Percentiles rank a stretch among this genome's conserved stretches.
These are phyloP conservation scores for Eilema griseolum DNA, from an alignment of 2,888 invertebrate species.

Conservation along the genomic window DNA sequence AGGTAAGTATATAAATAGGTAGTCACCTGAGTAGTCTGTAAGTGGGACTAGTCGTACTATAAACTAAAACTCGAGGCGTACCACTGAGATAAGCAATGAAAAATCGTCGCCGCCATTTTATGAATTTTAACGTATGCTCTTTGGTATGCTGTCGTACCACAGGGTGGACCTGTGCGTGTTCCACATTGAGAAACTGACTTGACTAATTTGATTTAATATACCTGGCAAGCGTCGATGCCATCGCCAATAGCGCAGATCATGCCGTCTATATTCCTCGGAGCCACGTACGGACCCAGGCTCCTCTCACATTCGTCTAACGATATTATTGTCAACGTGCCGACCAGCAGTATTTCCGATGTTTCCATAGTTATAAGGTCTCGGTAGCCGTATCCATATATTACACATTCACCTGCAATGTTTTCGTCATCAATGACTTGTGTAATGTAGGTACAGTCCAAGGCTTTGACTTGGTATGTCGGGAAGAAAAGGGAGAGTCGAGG, in stretches of 20 bases:
- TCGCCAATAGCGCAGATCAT: slow-evolving; percentile 81
- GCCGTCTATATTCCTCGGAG: slow-evolving; percentile 69
- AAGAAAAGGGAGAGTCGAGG: too few relatives aligned
- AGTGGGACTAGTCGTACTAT: not conserved
- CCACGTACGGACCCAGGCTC: slow-evolving; percentile 66
- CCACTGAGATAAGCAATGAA: too few relatives aligned
- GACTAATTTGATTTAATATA: too few relatives aligned
- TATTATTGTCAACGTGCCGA: slow-evolving; percentile 67
- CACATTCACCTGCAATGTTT: slow-evolving; percentile 71
- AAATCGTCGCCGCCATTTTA: too few relatives aligned
- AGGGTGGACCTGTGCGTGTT: not conserved
- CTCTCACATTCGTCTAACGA: slow-evolving; percentile 73
- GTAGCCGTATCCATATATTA: slow-evolving; percentile 76
- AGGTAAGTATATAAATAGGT: not conserved
- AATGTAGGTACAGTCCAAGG: too few relatives aligned
- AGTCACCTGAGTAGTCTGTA: not conserved
- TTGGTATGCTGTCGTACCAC: too few relatives aligned
- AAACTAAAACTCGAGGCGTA: too few relatives aligned
- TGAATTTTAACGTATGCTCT: too few relatives aligned
- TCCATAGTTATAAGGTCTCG: slow-evolving; percentile 52
- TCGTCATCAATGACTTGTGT: not conserved
- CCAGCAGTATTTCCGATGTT: slow-evolving; percentile 63
- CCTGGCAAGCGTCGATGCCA: slow-evolving; percentile 79
- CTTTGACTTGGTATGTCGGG: too few relatives aligned
- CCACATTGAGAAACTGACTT: too few relatives aligned